Evolutionary conservation across 2,888 invertebrate genomes (phyloP).

Genomic region (Metacarcinus magister): DNA sequence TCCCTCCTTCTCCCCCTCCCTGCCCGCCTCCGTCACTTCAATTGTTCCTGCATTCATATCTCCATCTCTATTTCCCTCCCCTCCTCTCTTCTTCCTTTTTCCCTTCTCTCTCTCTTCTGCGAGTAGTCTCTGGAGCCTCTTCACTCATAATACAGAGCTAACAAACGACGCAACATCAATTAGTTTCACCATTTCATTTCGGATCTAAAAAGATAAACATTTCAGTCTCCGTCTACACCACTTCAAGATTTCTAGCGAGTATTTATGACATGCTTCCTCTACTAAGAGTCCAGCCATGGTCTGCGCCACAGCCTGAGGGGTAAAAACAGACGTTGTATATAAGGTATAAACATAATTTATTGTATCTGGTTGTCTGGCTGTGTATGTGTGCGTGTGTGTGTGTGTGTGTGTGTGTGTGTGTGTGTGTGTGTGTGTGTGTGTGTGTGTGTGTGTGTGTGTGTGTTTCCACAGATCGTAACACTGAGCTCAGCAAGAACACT

Average conservation of each 20-base stretch:
- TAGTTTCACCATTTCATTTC: conserved; percentile 57
- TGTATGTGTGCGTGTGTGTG: neutral
- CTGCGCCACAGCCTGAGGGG: too few species aligned
- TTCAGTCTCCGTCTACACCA: neutral
- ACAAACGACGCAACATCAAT: conserved; percentile 71
- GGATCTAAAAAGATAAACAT: conserved; percentile 32
- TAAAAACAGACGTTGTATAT: too few species aligned
- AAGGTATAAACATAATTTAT: too few species aligned
- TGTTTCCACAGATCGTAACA: neutral
- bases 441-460: neutral
- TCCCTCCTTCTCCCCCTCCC: neutral
- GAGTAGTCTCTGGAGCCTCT: conserved; percentile 63
- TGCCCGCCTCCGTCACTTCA: neutral
- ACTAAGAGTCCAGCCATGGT: too few species aligned
- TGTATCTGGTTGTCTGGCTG: too few species aligned
- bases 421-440: neutral
- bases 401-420: neutral
- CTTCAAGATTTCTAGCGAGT: too few species aligned
- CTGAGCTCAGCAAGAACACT: too few species aligned
- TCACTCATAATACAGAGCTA: conserved; percentile 73
- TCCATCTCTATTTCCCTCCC: neutral
- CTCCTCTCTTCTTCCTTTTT: neutral
- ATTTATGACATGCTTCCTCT: too few species aligned
- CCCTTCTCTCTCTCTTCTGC: neutral
- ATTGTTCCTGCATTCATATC: neutral